Base-by-base conservation (phyloP, 2,113 vertebrate genomes). In the Empidonax alnorum region DNA sequence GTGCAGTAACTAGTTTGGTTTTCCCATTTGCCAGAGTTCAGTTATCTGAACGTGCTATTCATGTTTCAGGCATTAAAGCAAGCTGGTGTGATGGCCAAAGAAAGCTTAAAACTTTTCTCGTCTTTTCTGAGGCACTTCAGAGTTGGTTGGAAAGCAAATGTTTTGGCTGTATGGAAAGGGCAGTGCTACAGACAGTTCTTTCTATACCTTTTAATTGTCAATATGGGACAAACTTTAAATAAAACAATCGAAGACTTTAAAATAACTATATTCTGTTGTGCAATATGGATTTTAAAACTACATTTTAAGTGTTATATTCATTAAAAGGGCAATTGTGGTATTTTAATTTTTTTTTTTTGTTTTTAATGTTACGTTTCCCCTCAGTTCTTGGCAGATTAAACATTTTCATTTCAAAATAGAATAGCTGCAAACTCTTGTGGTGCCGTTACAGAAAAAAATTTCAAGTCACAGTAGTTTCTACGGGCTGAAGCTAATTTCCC, bases 51-150 rank as follows among this genome's bases (percentile, higher is more conserved):
- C 58, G 4, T 53, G 37, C 49, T 68, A 16, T 46, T 94, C 2
- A 0, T 90, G 31, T 92, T 86, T 75, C 73, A 78, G 56, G n/a
- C 68, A 68, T 56, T 52, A 42, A 83, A 89, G 37, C 75, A 96
- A 93, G 83, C 82, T 96, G 85, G 39, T 84, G n/a, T 89, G 86
- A 92, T 95, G 92, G 76, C 73, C 58, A 72, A 44, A 87, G 74
- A 69, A 77, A 87, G 88, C 49, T 69, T 20, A 67, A 84, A 88
- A 75, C 65, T 86, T 93, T 39, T 49, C 31, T 79, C 6, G 14
- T 67, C 47, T 50, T 92, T 90, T 71, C 58, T 77, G 22, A 58
- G 66, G 58, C 71, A 41, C 61, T 75, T 84, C 55, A 31, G 46
- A 88, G 31, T 10, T 44, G 25, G 24, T 44, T 87, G 61, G 42